Evolutionary conservation across 2,113 vertebrate genomes (phyloP), one percentile per base, ranked within the genome.

Genomic region (Cyprinus carpio): DNA sequence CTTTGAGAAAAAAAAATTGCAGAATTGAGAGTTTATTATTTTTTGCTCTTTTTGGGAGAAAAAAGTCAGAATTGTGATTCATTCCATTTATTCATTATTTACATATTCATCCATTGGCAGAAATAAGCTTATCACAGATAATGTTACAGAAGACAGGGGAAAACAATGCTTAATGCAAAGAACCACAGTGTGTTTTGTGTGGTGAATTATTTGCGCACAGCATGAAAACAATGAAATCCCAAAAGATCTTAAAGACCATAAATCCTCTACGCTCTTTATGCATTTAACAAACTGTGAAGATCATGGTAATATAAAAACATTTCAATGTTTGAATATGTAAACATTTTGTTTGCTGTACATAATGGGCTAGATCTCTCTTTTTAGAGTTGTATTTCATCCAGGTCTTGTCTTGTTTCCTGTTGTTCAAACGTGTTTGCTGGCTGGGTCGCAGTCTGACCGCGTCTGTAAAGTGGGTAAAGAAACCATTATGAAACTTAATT

Each of bases 391-490:
- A 97, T 64, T 99, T 98, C 92, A 96, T 94, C 74, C 95, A 96
- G 0, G 96, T n/a, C n/a, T n/a, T 98, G 31, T 96, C 96, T 76
- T 98, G 97, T 87, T 98, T 98, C 91, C 91, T 98, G 83, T 90
- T 95, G 40, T 98, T 99, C 58, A n/a, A 98, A 98, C 71, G 9
- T 93, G 87, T 95, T 96, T 20, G 97, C 91, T 94, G 96, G 94
- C 87, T 84, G 0, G 97, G 97, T 74, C 94, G 97, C 49, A 94
- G 95, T 83, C 90, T 96, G 74, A 97, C 96, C 0, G 94, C 95
- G 1, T 97, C 65, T 87, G 91, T 82, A n/a, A 95, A 95, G 46
- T 97, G 97, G 97, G 97, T 99, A n/a, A 84, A 96, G 96, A 15
- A 49, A 49, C n/a, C 40, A 40, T 25, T 40, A 37, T 16, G 27